A percentile compares a stretch with the other conserved stretches of the same genome.
phyloP scores from a whole-genome alignment of 1,140 invertebrate genomes.

The Lamellibrachia luymesi region DNA sequence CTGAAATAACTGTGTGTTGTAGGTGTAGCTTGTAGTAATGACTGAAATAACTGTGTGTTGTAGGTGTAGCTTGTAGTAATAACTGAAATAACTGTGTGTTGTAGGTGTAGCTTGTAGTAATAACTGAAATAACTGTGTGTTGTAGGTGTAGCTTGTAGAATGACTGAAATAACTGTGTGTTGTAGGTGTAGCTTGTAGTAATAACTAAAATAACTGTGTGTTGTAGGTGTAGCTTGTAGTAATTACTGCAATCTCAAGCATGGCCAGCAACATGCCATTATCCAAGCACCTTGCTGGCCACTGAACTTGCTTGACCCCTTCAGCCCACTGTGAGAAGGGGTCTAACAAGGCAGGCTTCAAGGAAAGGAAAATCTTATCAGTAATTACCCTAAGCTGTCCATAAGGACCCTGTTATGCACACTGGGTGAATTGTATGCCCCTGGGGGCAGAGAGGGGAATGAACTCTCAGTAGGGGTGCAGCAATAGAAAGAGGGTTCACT shows the following conservation, averaged over 20 bases:
- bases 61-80: no score
- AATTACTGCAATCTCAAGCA: not conserved
- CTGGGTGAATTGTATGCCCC: not conserved
- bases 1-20: no score
- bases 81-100: no score
- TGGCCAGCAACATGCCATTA: not conserved
- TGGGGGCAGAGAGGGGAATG: not conserved
- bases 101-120: no score
- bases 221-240: not conserved
- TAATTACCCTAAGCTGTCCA: not conserved
- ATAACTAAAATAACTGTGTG: no score
- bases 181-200: no score
- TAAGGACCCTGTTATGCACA: not conserved
- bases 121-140: no score
- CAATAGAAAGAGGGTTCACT: no score
- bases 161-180: no score
- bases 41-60: no score
- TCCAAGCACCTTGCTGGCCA: not conserved
- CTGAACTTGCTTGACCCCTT: not conserved
- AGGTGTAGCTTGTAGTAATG: no score
- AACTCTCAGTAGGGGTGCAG: not conserved
- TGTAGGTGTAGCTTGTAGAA: not conserved
- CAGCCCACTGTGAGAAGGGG: not conserved
- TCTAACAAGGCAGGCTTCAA: not conserved
- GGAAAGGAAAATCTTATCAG: not conserved